These are phyloP conservation scores for Dryobotodes eremita DNA, from an alignment of 2,888 invertebrate species.

Conservation along the genomic window DNA sequence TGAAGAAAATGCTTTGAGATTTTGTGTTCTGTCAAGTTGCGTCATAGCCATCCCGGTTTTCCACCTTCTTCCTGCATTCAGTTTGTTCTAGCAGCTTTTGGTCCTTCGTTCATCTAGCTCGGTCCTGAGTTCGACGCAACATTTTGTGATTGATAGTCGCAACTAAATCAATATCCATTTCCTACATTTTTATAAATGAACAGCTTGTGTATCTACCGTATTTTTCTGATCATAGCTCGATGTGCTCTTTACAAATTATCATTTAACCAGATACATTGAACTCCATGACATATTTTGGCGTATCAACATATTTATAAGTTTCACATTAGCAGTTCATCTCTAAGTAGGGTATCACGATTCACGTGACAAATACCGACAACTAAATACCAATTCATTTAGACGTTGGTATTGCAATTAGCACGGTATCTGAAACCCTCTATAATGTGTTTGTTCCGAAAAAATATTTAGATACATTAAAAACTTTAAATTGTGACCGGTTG, in stretches of 20 bases:
- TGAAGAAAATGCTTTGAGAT: too few species aligned
- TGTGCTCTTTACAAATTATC: slow-evolving; percentile 8
- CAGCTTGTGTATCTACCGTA: neutral
- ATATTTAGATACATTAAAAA: slow-evolving; percentile 12
- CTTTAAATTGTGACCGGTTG: slow-evolving; percentile 8
- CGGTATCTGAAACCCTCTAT: slow-evolving; percentile 35
- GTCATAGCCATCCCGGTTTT: neutral
- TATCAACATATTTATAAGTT: slow-evolving; percentile 24
- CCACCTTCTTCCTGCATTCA: neutral
- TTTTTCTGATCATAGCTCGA: neutral
- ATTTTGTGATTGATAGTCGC: neutral
- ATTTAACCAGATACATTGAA: slow-evolving; percentile 13
- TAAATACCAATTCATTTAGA: slow-evolving; percentile 20
- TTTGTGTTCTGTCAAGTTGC: neutral
- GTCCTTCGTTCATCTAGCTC: neutral
- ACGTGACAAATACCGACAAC: slow-evolving; percentile 42
- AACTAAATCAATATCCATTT: neutral
- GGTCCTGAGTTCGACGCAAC: too few species aligned
- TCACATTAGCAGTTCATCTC: slow-evolving; percentile 55
- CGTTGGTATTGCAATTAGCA: slow-evolving; percentile 41
- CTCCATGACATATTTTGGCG: slow-evolving; percentile 41
- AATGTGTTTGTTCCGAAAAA: slow-evolving; percentile 39
- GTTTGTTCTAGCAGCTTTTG: too few species aligned
- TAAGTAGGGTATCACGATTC: slow-evolving; percentile 69
- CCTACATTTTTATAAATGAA: neutral